Base-by-base conservation (phyloP, 2,888 invertebrate species). In the Athripsodes cinereus region DNA sequence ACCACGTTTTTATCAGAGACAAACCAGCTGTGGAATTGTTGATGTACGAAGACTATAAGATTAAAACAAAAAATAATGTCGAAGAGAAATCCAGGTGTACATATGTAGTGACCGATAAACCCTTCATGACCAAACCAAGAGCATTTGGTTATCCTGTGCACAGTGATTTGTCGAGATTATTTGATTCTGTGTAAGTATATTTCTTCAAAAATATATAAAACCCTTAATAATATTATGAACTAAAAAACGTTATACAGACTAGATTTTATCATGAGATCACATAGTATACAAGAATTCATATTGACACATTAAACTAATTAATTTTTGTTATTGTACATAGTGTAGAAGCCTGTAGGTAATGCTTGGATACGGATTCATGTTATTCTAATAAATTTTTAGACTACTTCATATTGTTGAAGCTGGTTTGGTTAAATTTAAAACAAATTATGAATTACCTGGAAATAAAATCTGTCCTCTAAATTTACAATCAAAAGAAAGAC, bases 391-490 rank as follows among this genome's bases (percentile, higher is more conserved):
- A n/a, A 26, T 31, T 74, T 74, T 13, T 69, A 91, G 91, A 56
- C 72, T 91, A 11, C 75, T 81, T 47, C 78, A 81, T 62, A 71
- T 92, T 53, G 82, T 88, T 1, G 89, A 92, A 74, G 81, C 86
- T 0, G 92, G 92, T 2, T 85, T 92, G 56, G 80, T 92, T 8
- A 81, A 84, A 62, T 85, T 83, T 66, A 78, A 87, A 52, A 77
- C 85, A 53, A 75, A 75, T 1, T 74, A 77, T 60, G 80, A 84
- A 63, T 69, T 91, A 64, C 91, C 92, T 0, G 81, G 84, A 64
- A 86, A 88, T 0, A 83, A 85, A 68, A 88, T 92, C 49, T 93
- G 93, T 65, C 92, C 92, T 0, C 78, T 90, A 53, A 85, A 92
- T 71, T 74, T 92, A 64, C 88, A 87, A 64, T 88, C 88, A 57